Percentiles rank a stretch among this genome's conserved stretches.
Evolutionary conservation across 2,113 vertebrate species (phyloP).

Genomic region (Ornithorhynchus anatinus): DNA sequence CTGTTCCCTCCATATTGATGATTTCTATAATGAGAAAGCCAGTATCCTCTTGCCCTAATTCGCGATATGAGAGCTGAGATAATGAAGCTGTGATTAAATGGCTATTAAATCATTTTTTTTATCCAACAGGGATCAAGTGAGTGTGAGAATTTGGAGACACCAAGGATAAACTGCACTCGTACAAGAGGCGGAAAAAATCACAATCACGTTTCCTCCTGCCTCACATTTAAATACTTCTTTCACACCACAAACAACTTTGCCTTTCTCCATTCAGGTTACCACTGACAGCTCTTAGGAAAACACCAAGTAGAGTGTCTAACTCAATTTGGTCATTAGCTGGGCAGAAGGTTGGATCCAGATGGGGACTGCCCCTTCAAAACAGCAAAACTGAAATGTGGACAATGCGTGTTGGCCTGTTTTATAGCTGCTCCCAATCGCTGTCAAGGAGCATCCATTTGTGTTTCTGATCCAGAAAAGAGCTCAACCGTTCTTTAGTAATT

Average conservation of each 20-base stretch:
- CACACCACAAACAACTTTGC: neutral
- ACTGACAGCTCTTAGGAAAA: neutral
- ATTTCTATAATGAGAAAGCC: constrained; percentile 55
- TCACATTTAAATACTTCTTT: constrained; percentile 27
- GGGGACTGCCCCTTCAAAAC: neutral
- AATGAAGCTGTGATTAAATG: constrained; percentile 68
- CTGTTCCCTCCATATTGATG: constrained; percentile 54
- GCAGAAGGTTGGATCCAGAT: constrained; percentile 1
- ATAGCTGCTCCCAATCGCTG: constrained; percentile 5
- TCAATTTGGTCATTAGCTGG: neutral
- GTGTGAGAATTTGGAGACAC: constrained; percentile 33
- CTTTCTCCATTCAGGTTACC: neutral
- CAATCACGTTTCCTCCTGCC: constrained; percentile 22
- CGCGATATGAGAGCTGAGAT: constrained; percentile 60
- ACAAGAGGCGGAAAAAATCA: constrained; percentile 47
- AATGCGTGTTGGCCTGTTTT: constrained; percentile 7
- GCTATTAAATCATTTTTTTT: constrained; percentile 57
- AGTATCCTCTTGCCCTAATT: constrained; percentile 50
- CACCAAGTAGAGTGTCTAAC: neutral
- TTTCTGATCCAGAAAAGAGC: constrained; percentile 10
- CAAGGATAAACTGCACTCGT: constrained; percentile 49
- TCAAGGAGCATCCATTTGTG: no score
- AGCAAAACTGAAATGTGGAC: neutral
- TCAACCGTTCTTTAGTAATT: constrained; percentile 27
- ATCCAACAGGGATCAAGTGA: constrained; percentile 56